Evolutionary conservation across 2,797 vertebrate species (phyloP).

Genomic region (Anolis apletophallus): DNA sequence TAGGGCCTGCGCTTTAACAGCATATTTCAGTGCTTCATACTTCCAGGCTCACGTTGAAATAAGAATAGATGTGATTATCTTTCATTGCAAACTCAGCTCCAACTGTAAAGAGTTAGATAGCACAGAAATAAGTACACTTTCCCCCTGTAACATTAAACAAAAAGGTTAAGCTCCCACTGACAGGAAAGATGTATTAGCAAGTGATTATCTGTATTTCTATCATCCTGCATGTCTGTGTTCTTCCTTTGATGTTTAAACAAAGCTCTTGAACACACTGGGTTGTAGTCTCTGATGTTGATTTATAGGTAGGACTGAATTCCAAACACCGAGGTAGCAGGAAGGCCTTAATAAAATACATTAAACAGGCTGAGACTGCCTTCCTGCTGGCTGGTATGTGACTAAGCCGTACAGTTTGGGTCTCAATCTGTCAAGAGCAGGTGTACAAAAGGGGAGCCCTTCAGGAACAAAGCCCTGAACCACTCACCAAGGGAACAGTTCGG

Average conservation of each 20-base stretch:
- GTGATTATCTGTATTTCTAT: constrained; percentile 86
- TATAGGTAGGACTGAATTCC: constrained; percentile 84
- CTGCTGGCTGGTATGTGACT: constrained; percentile 79
- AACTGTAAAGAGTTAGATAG: constrained; percentile 72
- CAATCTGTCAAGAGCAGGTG: constrained; percentile 81
- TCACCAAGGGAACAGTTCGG: constrained; percentile 69
- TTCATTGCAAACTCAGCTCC: constrained; percentile 58
- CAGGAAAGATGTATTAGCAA: constrained; percentile 86
- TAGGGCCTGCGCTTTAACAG: constrained; percentile 39
- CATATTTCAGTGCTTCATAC: constrained; percentile 55
- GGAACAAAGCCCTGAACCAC: constrained; percentile 71
- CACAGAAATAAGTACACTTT: constrained; percentile 75
- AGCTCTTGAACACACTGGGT: constrained; percentile 82
- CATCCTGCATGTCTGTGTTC: constrained; percentile 79
- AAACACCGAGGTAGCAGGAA: constrained; percentile 78
- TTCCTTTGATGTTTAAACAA: constrained; percentile 86
- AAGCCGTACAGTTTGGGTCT: constrained; percentile 73
- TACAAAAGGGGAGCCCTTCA: constrained; percentile 70
- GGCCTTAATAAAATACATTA: constrained; percentile 67
- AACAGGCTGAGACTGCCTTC: constrained; percentile 75
- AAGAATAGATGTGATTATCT: constrained; percentile 70
- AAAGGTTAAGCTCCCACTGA: constrained; percentile 85
- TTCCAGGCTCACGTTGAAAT: constrained; percentile 40
- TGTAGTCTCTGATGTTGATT: constrained; percentile 85
- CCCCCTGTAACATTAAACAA: constrained; percentile 79